Evolutionary conservation across 2,113 vertebrate genomes (phyloP).

Genomic region (Lota lota): DNA sequence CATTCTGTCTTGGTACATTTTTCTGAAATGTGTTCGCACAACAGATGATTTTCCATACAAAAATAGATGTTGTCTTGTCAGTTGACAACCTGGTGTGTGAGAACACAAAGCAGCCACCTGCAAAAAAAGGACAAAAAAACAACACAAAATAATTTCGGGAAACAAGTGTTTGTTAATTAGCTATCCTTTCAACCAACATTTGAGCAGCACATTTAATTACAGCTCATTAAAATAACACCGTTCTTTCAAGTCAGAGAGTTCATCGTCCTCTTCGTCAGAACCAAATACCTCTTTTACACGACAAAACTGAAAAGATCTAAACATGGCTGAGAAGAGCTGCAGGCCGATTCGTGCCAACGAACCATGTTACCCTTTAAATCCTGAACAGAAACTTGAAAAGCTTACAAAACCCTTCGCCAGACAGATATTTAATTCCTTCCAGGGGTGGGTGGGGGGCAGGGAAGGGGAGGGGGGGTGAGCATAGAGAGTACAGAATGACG

Average conservation of each 20-base stretch:
- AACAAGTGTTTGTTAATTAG: slow-evolving; percentile 58
- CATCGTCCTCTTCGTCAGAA: too few species aligned
- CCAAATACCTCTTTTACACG: not conserved
- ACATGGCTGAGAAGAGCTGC: slow-evolving; percentile 47
- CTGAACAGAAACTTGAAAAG: slow-evolving; percentile 56
- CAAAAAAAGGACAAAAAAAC: slow-evolving; percentile 32
- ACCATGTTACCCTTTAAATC: slow-evolving; percentile 51
- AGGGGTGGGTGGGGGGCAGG: too few species aligned
- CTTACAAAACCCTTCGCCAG: slow-evolving; percentile 51
- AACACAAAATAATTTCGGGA: slow-evolving; percentile 38
- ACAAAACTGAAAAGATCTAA: slow-evolving; percentile 36
- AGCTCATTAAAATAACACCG: slow-evolving; percentile 39
- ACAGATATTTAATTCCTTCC: slow-evolving; percentile 49
- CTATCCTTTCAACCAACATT: slow-evolving; percentile 50
- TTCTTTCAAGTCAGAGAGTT: slow-evolving; percentile 20
- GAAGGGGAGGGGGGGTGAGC: slow-evolving; percentile 5
- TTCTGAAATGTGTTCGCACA: slow-evolving; percentile 58
- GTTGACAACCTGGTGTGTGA: slow-evolving; percentile 70
- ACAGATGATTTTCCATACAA: slow-evolving; percentile 74
- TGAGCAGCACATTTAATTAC: slow-evolving; percentile 15
- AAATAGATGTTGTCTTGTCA: slow-evolving; percentile 75
- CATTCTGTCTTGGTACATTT: slow-evolving; percentile 42
- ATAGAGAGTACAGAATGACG: slow-evolving; percentile 40
- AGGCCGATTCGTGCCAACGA: slow-evolving; percentile 57
- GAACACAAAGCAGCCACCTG: slow-evolving; percentile 71